Evolutionary conservation across 2,113 vertebrate species (phyloP), one percentile per base, ranked within the genome.

Genomic region (Megaceryle maxima): DNA sequence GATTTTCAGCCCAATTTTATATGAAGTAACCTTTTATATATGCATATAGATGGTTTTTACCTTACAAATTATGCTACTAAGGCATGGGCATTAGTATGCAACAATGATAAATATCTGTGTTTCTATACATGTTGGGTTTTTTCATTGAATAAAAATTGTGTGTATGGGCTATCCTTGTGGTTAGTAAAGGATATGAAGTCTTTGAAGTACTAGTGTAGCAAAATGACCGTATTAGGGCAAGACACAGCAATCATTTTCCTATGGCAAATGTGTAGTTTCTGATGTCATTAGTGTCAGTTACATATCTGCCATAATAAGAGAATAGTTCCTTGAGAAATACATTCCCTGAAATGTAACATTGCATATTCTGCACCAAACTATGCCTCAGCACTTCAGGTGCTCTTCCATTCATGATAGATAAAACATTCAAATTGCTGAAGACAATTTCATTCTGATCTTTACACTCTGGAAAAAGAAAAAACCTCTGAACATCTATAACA

Each of bases 381-480:
- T 28, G 82, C 41, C 35, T 76, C 53, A 66, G n/a, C 53, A 76
- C 53, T 91, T 92, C 62, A 72, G 68, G 29, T 91, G 26, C 85
- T 96, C 51, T 62, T 85, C 50, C 57, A 73, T 83, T 94, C 85
- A 85, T 59, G 35, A 75, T 76, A 92, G 90, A 85, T 4, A 82
- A 87, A 95, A 51, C 72, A 70, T 90, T 80, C 41, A 88, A 88
- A 94, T 94, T 92, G 41, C 46, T 63, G 31, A 73, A 87, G 66
- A 83, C 43, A 90, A 88, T 96, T 95, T 95, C 37, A 41, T 91
- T 91, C 31, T 78, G 72, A 67, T 94, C 78, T 86, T 94, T 78
- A 59, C 73, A 62, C 51, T 92, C 80, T 69, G 57, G 94, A 75
- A 33, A 64, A 60, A 86, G 41, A 35, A 67, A 95, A 94, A n/a